Base-by-base conservation (phyloP, 2,888 invertebrate species). In the Pyrrhosoma nymphula region DNA sequence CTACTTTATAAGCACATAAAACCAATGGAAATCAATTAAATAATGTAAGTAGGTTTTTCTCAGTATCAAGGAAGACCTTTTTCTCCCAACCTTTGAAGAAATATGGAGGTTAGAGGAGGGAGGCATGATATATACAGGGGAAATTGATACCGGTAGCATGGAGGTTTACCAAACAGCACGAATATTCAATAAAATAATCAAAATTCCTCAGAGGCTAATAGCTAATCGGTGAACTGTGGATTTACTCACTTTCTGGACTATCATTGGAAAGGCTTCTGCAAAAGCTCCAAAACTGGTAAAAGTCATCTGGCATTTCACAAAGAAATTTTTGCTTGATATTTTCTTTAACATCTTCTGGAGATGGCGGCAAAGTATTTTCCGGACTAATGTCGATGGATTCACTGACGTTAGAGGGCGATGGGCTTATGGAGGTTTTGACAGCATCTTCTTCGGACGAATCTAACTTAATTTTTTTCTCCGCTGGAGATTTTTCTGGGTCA, bases 271-370 rank as follows among this genome's bases (percentile, higher is more conserved):
- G 96, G 18, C 97, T 96, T 96, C 97, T 97, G 95, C 98, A 98
- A 96, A 98, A 98, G 91, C 98, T 98, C 98, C 98, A 99, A 96
- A 99, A 98, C 95, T 98, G 97, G 96, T 98, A 99, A 97, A 99
- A 99, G 97, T 99, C 99, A n/a, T 97, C 96, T 0, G 99, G 99
- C 99, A 99, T 99, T 95, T 98, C 98, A 0, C 98, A 98, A 56
- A 99, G 97, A 97, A 99, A 99, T 96, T 98, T 98, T 95, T 98
- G 97, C 96, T 98, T 98, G 93, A 99, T 98, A 96, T 97, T 98
- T 95, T 97, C 96, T 96, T 97, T 97, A 95, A 97, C 97, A 96
- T 97, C 97, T 93, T 97, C 96, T 55, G 97, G 97, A 95, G 96
- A 97, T 96, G 96, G 97, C 97, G 97, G 96, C 97, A 96, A 96